phyloP scores from a whole-genome alignment of 23 tunicate genomes.

The Botrylloides violaceus region DNA sequence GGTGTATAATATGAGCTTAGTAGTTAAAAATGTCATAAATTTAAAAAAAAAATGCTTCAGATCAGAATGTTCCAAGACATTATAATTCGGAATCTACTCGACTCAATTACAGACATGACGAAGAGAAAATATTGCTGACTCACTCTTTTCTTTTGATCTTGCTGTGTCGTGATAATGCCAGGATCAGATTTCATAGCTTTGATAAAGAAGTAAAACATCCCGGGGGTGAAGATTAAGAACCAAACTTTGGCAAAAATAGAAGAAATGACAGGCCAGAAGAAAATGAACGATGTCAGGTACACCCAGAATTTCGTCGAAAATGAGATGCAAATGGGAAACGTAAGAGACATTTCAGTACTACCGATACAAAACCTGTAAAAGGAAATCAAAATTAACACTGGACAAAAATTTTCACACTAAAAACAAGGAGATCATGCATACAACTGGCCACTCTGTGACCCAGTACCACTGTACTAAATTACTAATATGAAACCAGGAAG shows the following conservation, averaged over 20 bases:
- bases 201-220: constrained; percentile 81
- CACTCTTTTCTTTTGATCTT: constrained; percentile 77
- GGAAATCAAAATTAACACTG: no score
- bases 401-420: no score
- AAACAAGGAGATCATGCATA: no score
- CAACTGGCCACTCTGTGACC: no score
- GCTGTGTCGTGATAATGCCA: constrained; percentile 48
- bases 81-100: no score
- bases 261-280: constrained; percentile 54
- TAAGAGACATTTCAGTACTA: constrained; percentile 32
- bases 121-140: background rate
- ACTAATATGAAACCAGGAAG: no score
- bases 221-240: constrained; percentile 39
- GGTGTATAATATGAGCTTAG: no score
- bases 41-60: no score
- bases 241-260: constrained; percentile 34
- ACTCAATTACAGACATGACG: no score
- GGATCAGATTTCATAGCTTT: constrained; percentile 70
- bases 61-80: no score
- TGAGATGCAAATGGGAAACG: constrained; percentile 60
- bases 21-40: no score
- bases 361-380: constrained; percentile 41
- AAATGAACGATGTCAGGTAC: constrained; percentile 61
- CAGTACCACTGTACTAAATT: no score
- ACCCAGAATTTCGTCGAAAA: constrained; percentile 93